A percentile compares a stretch with the other conserved stretches of the same genome.
These are phyloP conservation scores for Apotomis betuletana DNA, from an alignment of 2,888 invertebrate genomes.

Conservation along the genomic window DNA sequence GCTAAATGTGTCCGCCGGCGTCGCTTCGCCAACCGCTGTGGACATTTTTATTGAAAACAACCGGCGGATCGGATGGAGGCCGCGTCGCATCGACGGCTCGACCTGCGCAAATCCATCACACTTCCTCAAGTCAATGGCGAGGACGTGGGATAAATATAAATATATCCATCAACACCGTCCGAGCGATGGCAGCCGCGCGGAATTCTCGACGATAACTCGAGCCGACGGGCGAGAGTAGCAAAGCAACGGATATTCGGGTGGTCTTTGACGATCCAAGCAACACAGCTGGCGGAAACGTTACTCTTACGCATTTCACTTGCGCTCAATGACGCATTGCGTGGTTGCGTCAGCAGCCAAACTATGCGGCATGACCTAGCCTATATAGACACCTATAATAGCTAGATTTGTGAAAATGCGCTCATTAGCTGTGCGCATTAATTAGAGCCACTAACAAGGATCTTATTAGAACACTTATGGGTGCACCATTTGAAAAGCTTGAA, in stretches of 20 bases:
- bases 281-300: constrained; percentile 57
- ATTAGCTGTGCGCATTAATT: neutral
- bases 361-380: constrained; percentile 35
- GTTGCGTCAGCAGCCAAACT: constrained; percentile 49
- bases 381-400: constrained; percentile 14
- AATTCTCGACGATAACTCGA: constrained; percentile 62
- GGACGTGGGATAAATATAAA: constrained; percentile 66
- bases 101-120: constrained; percentile 75
- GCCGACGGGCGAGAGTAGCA: constrained; percentile 39
- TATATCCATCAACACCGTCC: constrained; percentile 67
- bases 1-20: constrained; percentile 75
- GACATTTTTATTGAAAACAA: constrained; percentile 82
- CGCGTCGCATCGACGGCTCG: constrained; percentile 65
- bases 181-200: constrained; percentile 50
- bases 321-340: constrained; percentile 48
- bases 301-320: constrained; percentile 37
- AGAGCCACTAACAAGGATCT: too few relatives aligned
- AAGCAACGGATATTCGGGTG: constrained; percentile 19
- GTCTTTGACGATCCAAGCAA: constrained; percentile 48
- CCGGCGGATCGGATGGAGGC: constrained; percentile 72
- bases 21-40: constrained; percentile 72
- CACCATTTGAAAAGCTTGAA: too few relatives aligned
- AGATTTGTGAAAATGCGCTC: neutral
- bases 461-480: too few relatives aligned
- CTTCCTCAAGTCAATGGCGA: constrained; percentile 81